A percentile compares a stretch with the other conserved stretches of the same genome.
These are phyloP conservation scores for Cirrhinus mrigala DNA, from an alignment of 2,797 vertebrate genomes.

Conservation along the genomic window DNA sequence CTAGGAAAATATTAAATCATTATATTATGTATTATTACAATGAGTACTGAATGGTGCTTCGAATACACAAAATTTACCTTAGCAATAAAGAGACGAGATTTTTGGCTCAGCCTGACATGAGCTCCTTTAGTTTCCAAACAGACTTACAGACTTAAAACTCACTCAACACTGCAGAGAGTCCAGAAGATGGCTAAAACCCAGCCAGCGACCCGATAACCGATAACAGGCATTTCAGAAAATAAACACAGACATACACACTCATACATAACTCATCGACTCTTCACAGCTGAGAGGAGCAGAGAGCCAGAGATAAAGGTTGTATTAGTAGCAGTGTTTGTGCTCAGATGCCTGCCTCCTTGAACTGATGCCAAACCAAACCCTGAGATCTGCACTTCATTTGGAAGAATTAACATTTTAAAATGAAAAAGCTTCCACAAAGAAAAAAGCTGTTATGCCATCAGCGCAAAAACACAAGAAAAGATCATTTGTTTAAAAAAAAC, in stretches of 20 bases:
- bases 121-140: neutral
- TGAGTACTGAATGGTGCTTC: neutral
- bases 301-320: slow-evolving; percentile 20
- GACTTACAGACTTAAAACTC: neutral
- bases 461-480: neutral
- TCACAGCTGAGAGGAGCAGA: slow-evolving; percentile 37
- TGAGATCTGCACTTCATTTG: neutral
- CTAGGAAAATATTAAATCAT: no score
- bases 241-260: neutral
- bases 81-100: neutral
- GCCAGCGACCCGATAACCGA: slow-evolving; percentile 68
- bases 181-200: slow-evolving; percentile 70
- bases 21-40: no score
- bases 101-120: neutral
- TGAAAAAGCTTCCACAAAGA: neutral
- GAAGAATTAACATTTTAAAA: neutral
- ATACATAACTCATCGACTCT: neutral
- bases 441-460: neutral
- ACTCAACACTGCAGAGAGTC: slow-evolving; percentile 56
- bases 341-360: slow-evolving; percentile 7
- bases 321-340: slow-evolving; percentile 13
- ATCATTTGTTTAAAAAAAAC: neutral
- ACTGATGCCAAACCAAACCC: slow-evolving; percentile 10
- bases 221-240: slow-evolving; percentile 43
- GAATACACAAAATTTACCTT: neutral